Evolutionary conservation across 2,113 vertebrate species (phyloP).

Genomic region (Pterocles burchelli): DNA sequence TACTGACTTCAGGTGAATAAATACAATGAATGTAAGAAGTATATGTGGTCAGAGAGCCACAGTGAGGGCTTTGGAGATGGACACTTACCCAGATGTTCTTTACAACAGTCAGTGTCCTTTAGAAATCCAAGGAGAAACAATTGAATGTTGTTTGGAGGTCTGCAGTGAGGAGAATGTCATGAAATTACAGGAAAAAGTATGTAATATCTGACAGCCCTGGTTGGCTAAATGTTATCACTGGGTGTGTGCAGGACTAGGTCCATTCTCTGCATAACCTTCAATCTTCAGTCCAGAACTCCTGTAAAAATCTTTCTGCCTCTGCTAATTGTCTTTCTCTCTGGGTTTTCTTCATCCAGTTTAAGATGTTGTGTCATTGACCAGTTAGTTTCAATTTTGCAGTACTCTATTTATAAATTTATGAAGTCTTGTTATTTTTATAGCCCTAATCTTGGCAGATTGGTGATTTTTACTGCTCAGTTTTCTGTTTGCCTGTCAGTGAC

Average conservation of each 20-base stretch:
- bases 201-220: background rate
- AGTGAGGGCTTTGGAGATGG: constrained; percentile 19
- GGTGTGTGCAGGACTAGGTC: background rate
- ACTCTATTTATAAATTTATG: background rate
- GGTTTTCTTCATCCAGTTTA: background rate
- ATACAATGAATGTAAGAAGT: background rate
- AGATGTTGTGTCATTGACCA: background rate
- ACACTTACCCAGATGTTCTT: constrained; percentile 30
- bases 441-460: background rate
- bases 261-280: background rate
- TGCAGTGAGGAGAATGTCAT: background rate
- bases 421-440: background rate
- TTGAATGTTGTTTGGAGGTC: constrained; percentile 29
- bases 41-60: constrained; percentile 1
- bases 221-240: background rate
- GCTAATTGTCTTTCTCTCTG: background rate
- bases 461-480: background rate
- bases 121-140: constrained; percentile 39
- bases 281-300: background rate
- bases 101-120: background rate
- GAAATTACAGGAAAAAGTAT: background rate
- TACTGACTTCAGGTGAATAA: background rate
- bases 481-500: background rate
- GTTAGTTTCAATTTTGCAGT: background rate
- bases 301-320: background rate